Evolutionary conservation across 1,140 invertebrate species (phyloP), one percentile per base, ranked within the genome.

Genomic region (Drosophila nebulosa): DNA sequence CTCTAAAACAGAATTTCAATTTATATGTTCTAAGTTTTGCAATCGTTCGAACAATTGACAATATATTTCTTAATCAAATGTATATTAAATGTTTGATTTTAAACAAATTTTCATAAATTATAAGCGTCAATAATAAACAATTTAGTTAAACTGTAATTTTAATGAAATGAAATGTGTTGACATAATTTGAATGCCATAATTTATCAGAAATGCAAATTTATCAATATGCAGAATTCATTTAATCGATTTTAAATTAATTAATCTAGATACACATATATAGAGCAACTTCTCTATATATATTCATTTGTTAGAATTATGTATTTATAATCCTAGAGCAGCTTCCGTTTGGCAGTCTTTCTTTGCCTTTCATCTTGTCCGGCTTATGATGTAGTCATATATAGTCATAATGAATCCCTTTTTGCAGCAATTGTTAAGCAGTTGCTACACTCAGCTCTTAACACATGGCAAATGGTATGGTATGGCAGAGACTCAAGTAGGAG

Each of bases 381-480:
- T 55, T 55, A 55, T 55, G 52, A 53, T 53, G n/a, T 16, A 53
- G 51, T 30, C 14, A 55, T 30, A 30, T 55, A 30, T 55, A 30
- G 5, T 6, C 52, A 55, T 55, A 30, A 55, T 55, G 14, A 55
- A 55, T 64, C 57, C 30, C 30, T 58, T 53, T 74, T 63, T n/a
- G n/a, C 24, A 46, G 62, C 70, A 67, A 83, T 78, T 70, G 79
- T 59, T 66, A 83, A 67, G 67, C 65, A 74, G 63, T 67, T 66
- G 12, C n/a, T 30, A 16, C 35, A 61, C 39, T 63, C 64, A 12
- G 69, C 81, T 80, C 78, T 85, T 85, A 85, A 85, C 78, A 76
- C 81, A 78, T 52, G 74, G 68, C 58, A 65, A 74, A 65, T 46
- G 39, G 39, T 21, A 65, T 46, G 39, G 39, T 21, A 46, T 46